Conservation (phyloP, 2,888 invertebrate genomes). For the Drosophila colorata region DNA sequence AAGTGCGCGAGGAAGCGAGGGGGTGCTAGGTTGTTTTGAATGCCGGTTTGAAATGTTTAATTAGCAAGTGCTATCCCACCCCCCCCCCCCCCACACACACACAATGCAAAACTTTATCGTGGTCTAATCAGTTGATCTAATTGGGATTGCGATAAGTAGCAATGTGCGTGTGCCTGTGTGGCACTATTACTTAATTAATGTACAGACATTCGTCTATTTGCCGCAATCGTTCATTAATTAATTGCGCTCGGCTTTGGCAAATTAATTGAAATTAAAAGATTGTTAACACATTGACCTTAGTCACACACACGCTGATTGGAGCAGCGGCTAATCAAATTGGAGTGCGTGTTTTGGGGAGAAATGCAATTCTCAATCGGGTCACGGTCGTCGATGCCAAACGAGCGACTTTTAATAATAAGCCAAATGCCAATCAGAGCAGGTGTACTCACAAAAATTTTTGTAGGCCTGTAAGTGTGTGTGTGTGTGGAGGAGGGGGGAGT, state of each 20-base stretch:
- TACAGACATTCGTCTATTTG: not conserved
- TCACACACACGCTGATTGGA: constrained; percentile 9
- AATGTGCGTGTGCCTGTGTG: constrained; percentile 10
- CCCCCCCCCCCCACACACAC: not conserved
- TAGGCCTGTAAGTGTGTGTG: constrained; percentile 18
- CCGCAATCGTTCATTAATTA: constrained; percentile 43
- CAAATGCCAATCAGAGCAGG: constrained; percentile 62
- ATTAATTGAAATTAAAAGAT: constrained; percentile 45
- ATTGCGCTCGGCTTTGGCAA: constrained; percentile 19
- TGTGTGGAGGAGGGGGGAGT: constrained; percentile 36
- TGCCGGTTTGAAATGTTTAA: constrained; percentile 60
- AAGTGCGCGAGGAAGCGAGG: not conserved
- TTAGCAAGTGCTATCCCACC: constrained; percentile 23
- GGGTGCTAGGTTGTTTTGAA: constrained; percentile 36
- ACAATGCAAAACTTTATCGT: constrained; percentile 15
- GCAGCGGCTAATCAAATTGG: constrained; percentile 27
- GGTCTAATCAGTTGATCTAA: constrained; percentile 51
- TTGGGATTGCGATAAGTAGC: constrained; percentile 35
- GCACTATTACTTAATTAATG: constrained; percentile 45
- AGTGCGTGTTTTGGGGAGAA: constrained; percentile 14
- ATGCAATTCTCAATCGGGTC: constrained; percentile 59
- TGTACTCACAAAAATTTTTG: constrained; percentile 28
- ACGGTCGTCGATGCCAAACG: constrained; percentile 50
- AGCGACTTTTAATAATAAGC: constrained; percentile 43
- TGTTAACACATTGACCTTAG: constrained; percentile 21